These are phyloP conservation scores for Diarsia mendica DNA, from an alignment of 2,888 invertebrate genomes.

Conservation along the genomic window DNA sequence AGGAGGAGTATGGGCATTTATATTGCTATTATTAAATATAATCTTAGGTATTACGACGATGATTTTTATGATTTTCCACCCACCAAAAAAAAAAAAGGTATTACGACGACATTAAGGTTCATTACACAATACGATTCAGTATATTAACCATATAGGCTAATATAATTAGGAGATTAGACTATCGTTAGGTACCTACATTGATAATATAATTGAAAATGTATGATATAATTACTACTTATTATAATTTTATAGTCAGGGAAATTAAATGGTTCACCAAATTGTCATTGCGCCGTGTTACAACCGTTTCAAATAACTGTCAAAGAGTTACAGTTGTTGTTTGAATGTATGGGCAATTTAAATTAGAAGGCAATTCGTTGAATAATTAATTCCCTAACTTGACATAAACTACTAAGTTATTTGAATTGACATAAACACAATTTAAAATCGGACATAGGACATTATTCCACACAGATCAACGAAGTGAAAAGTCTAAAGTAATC, in stretches of 20 bases:
- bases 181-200: neutral
- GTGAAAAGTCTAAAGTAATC: neutral
- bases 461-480: conserved; percentile 2
- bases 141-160: no score
- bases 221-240: neutral
- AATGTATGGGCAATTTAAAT: neutral
- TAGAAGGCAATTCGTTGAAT: neutral
- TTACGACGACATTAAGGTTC: neutral
- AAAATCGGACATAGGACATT: neutral
- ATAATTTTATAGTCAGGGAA: neutral
- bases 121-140: neutral
- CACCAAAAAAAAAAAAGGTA: no score
- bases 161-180: neutral
- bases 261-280: neutral
- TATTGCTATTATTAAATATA: neutral
- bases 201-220: neutral
- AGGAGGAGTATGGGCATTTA: neutral
- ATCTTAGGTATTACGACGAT: no score
- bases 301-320: neutral
- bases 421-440: conserved; percentile 7
- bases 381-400: neutral
- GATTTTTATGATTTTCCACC: no score
- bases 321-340: neutral
- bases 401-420: conserved; percentile 3
- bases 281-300: neutral